Evolutionary conservation across 1,140 invertebrate genomes (phyloP), one percentile per base, ranked within the genome.

Genomic region (Octopus sinensis): DNA sequence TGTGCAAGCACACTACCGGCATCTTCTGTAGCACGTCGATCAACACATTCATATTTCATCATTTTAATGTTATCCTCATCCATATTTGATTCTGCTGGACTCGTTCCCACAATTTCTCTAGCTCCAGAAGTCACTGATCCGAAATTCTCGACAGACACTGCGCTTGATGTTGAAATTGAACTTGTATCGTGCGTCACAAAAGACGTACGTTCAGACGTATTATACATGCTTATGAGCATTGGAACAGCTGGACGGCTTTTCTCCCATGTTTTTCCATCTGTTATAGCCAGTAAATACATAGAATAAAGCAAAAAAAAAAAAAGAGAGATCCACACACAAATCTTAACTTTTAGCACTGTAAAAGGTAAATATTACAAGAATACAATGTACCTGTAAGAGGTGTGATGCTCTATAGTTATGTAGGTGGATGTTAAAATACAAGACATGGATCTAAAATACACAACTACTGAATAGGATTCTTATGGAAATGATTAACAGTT

Each of bases 171-270:
- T 4, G 76, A 13, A 13, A 17, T 51, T 53, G 30, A 53, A 51
- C 17, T 77, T 12, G 62, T 68, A 68, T 68, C n/a, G 43, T 43
- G 30, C 13, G 12, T 51, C 17, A n/a, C 76, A 23, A 53, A 9
- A 51, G 76, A 52, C 17, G 76, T 52, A 12, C 23, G 76, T 77
- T 77, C 76, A 23, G 76, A 6, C 4, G 76, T 6, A 4, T 77
- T 77, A 13, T 52, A 51, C 30, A 53, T 77, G 7, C 7, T 53
- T 52, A 77, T n/a, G 17, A 77, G 52, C 17, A 51, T 77, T n/a
- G 75, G 75, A n/a, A 76, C 43, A 17, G 75, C n/a, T 77, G 76
- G 76, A 51, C 76, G 30, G 5, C 43, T 53, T 77, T 51, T 77
- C 13, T 77, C 30, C 52, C 43, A 51, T 17, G 76, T 6, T 77